Conservation (phyloP, 2,113 vertebrate genomes). For the Centrocercus urophasianus region DNA sequence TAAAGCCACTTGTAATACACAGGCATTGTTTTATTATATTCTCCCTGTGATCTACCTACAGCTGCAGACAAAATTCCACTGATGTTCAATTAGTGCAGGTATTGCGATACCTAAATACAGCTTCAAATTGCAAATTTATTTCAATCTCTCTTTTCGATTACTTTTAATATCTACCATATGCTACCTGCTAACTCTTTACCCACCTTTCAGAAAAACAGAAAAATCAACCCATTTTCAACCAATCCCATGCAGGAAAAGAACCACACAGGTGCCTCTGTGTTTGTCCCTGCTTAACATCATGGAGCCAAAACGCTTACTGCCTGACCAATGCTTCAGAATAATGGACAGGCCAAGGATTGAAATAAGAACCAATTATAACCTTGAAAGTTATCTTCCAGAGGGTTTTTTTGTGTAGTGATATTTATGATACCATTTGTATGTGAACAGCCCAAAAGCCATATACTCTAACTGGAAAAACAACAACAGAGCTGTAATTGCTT, state of each 20-base stretch:
- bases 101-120: background rate
- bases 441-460: background rate
- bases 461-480: background rate
- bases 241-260: background rate
- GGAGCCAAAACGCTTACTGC: background rate
- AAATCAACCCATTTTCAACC: background rate
- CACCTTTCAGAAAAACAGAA: background rate
- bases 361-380: background rate
- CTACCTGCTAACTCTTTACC: background rate
- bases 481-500: background rate
- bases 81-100: background rate
- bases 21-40: background rate
- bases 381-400: background rate
- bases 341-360: background rate
- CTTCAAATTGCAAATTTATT: background rate
- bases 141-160: background rate
- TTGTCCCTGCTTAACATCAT: background rate
- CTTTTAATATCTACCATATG: background rate
- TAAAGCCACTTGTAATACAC: background rate
- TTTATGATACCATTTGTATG: background rate
- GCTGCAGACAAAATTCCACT: background rate
- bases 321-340: background rate
- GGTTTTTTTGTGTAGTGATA: background rate
- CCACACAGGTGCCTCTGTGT: background rate
- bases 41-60: background rate